Evolutionary conservation across 2,797 vertebrate genomes (phyloP).

Genomic region (Propithecus perrieri): DNA sequence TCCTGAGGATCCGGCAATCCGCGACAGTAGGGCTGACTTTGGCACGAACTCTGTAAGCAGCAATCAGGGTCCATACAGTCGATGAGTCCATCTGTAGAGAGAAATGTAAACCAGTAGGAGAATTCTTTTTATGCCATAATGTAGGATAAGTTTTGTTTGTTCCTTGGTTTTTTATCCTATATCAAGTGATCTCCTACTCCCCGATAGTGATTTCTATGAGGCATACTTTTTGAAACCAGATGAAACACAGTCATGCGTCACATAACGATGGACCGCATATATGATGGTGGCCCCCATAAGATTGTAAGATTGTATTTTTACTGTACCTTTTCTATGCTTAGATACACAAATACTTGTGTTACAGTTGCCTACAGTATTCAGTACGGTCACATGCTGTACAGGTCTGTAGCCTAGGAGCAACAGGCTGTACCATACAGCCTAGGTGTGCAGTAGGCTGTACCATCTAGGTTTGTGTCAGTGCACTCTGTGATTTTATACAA

Average conservation of each 20-base stretch:
- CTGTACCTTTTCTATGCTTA: background rate
- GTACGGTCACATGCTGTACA: background rate
- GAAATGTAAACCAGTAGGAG: constrained; percentile 78
- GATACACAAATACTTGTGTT: background rate
- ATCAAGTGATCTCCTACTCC: background rate
- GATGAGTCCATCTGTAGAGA: constrained; percentile 93
- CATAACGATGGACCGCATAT: too few species aligned
- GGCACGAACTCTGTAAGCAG: constrained; percentile 96
- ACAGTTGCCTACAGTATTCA: background rate
- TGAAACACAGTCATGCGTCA: background rate
- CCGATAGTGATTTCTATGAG: background rate
- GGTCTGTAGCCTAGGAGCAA: too few species aligned
- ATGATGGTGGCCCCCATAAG: background rate
- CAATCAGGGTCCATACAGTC: constrained; percentile 99
- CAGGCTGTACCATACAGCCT: background rate
- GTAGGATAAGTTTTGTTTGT: background rate
- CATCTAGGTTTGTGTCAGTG: background rate
- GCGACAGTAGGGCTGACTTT: constrained; percentile 95
- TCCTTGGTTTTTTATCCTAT: background rate
- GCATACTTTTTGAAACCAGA: background rate
- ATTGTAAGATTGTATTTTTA: background rate
- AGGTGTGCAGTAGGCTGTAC: background rate
- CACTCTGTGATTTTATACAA: background rate
- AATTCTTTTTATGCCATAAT: background rate
- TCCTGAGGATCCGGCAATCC: constrained; percentile 96